These are phyloP conservation scores for Onychomys torridus DNA, from an alignment of 2,797 vertebrate species.

Conservation along the genomic window DNA sequence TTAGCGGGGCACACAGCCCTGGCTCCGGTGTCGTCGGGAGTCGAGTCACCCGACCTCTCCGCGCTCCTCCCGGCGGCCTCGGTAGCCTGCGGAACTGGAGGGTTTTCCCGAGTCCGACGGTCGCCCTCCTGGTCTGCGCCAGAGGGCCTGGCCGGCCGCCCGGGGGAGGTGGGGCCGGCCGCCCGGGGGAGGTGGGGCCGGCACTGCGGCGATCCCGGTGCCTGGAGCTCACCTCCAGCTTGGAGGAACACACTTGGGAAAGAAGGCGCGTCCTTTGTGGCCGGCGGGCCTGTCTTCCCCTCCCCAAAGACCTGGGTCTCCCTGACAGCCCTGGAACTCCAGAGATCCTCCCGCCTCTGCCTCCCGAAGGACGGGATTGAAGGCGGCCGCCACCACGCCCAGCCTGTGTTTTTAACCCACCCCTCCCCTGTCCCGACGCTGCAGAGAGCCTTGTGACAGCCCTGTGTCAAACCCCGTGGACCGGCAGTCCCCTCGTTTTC, in stretches of 20 bases:
- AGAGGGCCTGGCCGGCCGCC: neutral
- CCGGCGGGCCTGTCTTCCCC: neutral
- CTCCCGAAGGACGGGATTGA: neutral
- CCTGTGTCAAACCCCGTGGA: fast-evolving
- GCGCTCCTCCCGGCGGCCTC: neutral
- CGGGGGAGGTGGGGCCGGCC: neutral
- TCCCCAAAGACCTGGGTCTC: neutral
- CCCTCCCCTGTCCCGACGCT: neutral
- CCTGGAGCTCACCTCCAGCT: neutral
- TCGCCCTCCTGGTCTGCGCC: neutral
- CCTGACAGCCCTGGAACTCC: neutral
- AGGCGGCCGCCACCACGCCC: neutral
- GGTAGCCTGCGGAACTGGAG: neutral
- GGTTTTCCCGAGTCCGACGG: neutral
- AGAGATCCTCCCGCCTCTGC: neutral
- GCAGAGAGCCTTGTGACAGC: fast-evolving
- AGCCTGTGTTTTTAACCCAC: neutral
- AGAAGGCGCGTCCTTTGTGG: neutral
- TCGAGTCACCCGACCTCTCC: neutral
- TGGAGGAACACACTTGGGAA: neutral
- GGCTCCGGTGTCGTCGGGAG: neutral
- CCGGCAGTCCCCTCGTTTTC: neutral
- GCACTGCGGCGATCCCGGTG: neutral
- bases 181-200: neutral
- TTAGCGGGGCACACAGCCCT: too few species aligned